A percentile compares a stretch with the other conserved stretches of the same genome.
Conservation (phyloP, 2,888 invertebrate species). For the Drosophila monieri region DNA sequence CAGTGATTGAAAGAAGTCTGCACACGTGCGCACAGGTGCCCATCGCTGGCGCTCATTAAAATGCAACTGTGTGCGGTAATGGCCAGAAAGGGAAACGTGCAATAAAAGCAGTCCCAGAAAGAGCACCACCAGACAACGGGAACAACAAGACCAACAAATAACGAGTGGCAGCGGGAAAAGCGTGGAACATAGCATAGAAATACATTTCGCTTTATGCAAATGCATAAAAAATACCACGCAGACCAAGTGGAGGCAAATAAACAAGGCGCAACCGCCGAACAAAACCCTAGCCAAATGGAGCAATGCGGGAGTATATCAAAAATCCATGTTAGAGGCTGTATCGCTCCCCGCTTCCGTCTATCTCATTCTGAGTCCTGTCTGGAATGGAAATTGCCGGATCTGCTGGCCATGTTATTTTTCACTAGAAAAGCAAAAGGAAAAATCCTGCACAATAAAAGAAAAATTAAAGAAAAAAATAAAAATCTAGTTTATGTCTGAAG, state of each 20-base stretch:
- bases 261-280: slow-evolving; percentile 27
- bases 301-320: slow-evolving; percentile 41
- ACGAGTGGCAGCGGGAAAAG: slow-evolving; percentile 5
- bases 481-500: not conserved
- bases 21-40: slow-evolving; percentile 62
- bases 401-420: slow-evolving; percentile 22
- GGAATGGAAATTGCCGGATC: slow-evolving; percentile 36
- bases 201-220: slow-evolving; percentile 73
- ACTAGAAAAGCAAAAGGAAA: slow-evolving; percentile 1
- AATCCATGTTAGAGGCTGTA: slow-evolving; percentile 28
- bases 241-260: slow-evolving; percentile 37
- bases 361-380: slow-evolving; percentile 13
- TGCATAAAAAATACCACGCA: slow-evolving; percentile 57
- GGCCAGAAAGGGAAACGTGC: slow-evolving; percentile 66
- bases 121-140: slow-evolving; percentile 5
- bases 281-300: slow-evolving; percentile 34
- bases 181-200: slow-evolving; percentile 47
- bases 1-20: slow-evolving; percentile 71
- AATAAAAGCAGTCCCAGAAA: slow-evolving; percentile 57
- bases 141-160: slow-evolving; percentile 7
- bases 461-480: not conserved
- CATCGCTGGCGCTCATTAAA: slow-evolving; percentile 64
- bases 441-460: not conserved
- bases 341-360: not conserved
- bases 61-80: slow-evolving; percentile 72